Percentiles rank a stretch among this genome's conserved stretches.
These are phyloP conservation scores for Orussus abietinus DNA, from an alignment of 1,140 invertebrate species.

Conservation along the genomic window DNA sequence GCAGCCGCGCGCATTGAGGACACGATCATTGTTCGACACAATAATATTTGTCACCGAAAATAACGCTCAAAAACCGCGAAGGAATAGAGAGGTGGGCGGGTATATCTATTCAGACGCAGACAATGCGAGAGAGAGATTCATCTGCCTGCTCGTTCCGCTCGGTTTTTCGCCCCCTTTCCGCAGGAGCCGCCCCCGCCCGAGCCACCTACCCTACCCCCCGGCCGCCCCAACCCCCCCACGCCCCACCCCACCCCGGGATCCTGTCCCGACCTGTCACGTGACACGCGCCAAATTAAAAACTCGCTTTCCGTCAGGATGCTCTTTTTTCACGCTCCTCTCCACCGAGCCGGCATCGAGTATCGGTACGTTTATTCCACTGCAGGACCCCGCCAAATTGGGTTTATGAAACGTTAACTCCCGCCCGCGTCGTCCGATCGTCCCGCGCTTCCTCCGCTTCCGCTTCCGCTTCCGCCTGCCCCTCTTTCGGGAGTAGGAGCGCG, in stretches of 20 bases:
- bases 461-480: neutral
- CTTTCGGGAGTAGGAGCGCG: too few relatives aligned
- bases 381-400: neutral
- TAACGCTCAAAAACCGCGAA: constrained; percentile 44
- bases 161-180: too few relatives aligned
- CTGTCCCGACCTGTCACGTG: constrained; percentile 41
- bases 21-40: constrained; percentile 52
- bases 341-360: constrained; percentile 24
- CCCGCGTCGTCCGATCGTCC: too few relatives aligned
- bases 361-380: constrained; percentile 23
- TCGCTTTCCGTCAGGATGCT: constrained; percentile 41
- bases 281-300: constrained; percentile 53
- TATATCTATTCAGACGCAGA: constrained; percentile 50
- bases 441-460: neutral
- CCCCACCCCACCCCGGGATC: constrained; percentile 21
- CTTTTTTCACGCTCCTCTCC: constrained; percentile 28
- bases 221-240: constrained; percentile 27
- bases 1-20: constrained; percentile 36
- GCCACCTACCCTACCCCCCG: constrained; percentile 30
- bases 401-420: too few relatives aligned
- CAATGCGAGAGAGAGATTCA: constrained; percentile 50
- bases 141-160: constrained; percentile 38
- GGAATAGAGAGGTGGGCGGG: constrained; percentile 42
- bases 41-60: constrained; percentile 55
- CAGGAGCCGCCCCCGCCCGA: constrained; percentile 21